Conservation (phyloP, 2,113 vertebrate species). For the Gracilinanus agilis region DNA sequence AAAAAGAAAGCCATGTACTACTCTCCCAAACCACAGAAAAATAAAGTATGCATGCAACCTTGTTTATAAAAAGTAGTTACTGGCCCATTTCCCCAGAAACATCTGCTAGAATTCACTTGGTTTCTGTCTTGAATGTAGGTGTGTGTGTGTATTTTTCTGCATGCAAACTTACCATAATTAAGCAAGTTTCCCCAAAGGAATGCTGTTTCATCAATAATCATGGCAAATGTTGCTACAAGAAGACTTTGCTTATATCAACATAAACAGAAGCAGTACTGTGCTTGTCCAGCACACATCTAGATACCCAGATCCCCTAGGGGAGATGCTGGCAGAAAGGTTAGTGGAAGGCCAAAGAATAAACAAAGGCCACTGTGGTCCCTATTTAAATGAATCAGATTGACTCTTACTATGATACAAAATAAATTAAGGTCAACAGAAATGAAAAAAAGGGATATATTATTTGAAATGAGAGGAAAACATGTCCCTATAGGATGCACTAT, state of each 20-base stretch:
- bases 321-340: conserved; percentile 22
- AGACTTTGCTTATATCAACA: conserved; percentile 64
- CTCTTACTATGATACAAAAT: conserved; percentile 18
- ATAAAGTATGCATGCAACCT: conserved; percentile 51
- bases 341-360: not conserved
- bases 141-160: conserved; percentile 61
- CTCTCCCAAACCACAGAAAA: not conserved
- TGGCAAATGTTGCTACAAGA: conserved; percentile 68
- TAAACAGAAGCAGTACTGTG: conserved; percentile 74
- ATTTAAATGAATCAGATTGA: conserved; percentile 34
- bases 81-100: conserved; percentile 61
- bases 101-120: conserved; percentile 54
- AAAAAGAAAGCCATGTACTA: conserved; percentile 31
- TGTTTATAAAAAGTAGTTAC: conserved; percentile 53
- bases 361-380: not conserved
- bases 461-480: conserved; percentile 25
- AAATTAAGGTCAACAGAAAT: conserved; percentile 50
- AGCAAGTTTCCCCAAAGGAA: conserved; percentile 68
- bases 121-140: conserved; percentile 51
- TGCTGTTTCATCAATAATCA: conserved; percentile 64
- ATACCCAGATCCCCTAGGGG: conserved; percentile 49
- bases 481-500: conserved; percentile 36
- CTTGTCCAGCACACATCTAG: conserved; percentile 54
- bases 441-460: conserved; percentile 44
- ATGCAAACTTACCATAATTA: conserved; percentile 63